Evolutionary conservation across 35 echinoderm and acorn worm species (phyloP), one percentile per base, ranked within the genome.

Genomic region (Heliocidaris erythrogramma): DNA sequence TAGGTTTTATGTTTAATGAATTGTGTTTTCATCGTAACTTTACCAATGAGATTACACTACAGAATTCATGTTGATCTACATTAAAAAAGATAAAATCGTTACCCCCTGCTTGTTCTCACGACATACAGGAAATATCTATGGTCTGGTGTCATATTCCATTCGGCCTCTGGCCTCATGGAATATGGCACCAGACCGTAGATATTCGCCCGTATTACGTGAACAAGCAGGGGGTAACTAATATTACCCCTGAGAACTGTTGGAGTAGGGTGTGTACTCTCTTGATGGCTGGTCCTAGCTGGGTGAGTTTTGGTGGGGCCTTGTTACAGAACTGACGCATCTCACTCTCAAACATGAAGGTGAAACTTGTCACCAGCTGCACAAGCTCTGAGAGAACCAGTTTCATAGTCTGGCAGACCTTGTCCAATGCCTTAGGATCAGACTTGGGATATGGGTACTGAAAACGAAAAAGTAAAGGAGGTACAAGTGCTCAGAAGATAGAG

Each of bases 321-420:
- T 97, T 97, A 69, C 98, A 99, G 95, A 97, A 99, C 59, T 96
- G 98, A 78, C 98, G 93, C 90, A 99, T 99, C 86, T 99, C 98
- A 86, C 94, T 96, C 60, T 99, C 98, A 95, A 99, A 99, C 47
- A 94, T 95, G 94, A 96, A 96, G 31, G 96, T 96, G 97, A 99
- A 99, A 42, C 96, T 96, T n/a, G 97, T 99, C 21, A 99, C 96
- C 31, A 99, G 93, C 60, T 99, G 98, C 12, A 96, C 96, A 30
- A 99, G 78, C 94, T 99, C 98, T 30, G 98, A 96, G 16, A 99
- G 95, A 30, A 96, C 97, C 90, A 99, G 91, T 86, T 97, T 97
- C 94, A 99, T 91, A 5, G 96, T 99, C 94, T 99, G 94, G 18
- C 96, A 94, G 30, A 97, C 96, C 18, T 94, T 99, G 27, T 95